Evolutionary conservation across 2,797 vertebrate species (phyloP), one percentile per base, ranked within the genome.

Genomic region (Halcyon leucocephala): DNA sequence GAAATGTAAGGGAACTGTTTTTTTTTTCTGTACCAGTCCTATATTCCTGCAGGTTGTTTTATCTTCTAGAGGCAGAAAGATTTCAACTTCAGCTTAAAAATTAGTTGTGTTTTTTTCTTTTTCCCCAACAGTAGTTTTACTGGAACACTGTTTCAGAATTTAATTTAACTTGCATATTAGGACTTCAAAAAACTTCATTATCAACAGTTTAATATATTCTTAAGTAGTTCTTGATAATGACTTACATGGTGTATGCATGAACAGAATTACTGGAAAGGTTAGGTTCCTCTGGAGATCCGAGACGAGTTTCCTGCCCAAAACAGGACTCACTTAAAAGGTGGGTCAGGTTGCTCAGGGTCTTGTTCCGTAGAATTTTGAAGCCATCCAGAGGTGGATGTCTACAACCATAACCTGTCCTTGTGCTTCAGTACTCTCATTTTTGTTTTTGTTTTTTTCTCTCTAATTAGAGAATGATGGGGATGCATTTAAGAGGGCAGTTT

Each of bases 391-490:
- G 44, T 20, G 25, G n/a, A 26, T 3, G 6, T 64, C 24, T 20
- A 62, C 26, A 74, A 35, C 12, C 16, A 33, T 46, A 64, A 64
- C 20, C 14, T 57, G 20, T 76, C 14, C 14, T 58, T 33, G 24
- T 44, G 29, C 10, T 28, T 46, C 26, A 25, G 25, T 46, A 28
- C 24, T 52, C 66, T 66, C 2, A 9, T 33, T 66, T 61, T 67
- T 73, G 12, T 14, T 24, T 26, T 48, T 49, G 0, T 0, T 3
- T 1, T 1, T 67, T 35, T 5, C 1, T 19, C 62, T 44, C 10
- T 21, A 10, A 25, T 74, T 79, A 39, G 9, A 71, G 18, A 84
- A 84, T 22, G 10, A 35, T 44, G 3, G 33, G 24, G 10, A 13
- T 22, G 7, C 9, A 20, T 62, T 37, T 65, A 42, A 67, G 44